Evolutionary conservation across 2,797 vertebrate genomes (phyloP).

Genomic region (Typhlichthys eigenmanni): DNA sequence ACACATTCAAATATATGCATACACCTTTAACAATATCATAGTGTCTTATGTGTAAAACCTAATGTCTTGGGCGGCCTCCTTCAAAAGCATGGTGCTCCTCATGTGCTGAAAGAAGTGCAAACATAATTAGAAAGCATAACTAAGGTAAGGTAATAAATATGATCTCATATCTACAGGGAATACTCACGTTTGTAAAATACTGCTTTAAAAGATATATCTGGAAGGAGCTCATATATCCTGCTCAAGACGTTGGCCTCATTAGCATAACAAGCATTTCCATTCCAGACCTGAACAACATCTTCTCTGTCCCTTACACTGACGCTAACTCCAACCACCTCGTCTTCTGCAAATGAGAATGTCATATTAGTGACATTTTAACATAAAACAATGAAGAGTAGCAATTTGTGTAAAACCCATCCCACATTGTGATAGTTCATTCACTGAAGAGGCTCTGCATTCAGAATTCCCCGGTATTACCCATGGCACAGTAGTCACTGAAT

Average conservation of each 20-base stretch:
- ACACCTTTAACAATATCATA: background rate
- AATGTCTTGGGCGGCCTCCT: slow-evolving; percentile 86
- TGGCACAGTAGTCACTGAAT: slow-evolving; percentile 88
- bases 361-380: background rate
- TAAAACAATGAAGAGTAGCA: background rate
- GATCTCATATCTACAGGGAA: slow-evolving; percentile 13
- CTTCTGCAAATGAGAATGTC: slow-evolving; percentile 73
- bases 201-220: slow-evolving; percentile 89
- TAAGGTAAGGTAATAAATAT: background rate
- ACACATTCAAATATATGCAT: slow-evolving; percentile 4
- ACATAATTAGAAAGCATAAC: background rate
- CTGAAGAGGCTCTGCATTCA: background rate
- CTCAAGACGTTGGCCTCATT: slow-evolving; percentile 88
- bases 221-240: slow-evolving; percentile 91
- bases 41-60: slow-evolving; percentile 63
- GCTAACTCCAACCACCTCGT: slow-evolving; percentile 94
- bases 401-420: background rate
- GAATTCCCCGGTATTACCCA: slow-evolving; percentile 76
- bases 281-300: slow-evolving; percentile 94
- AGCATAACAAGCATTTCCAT: slow-evolving; percentile 86
- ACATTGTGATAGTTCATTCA: background rate
- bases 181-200: slow-evolving; percentile 97
- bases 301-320: slow-evolving; percentile 91
- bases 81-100: slow-evolving; percentile 96
- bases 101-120: slow-evolving; percentile 80